Percentiles rank a stretch among this genome's conserved stretches.
Conservation (phyloP, 2,797 vertebrate species). For the Astyanax mexicanus region DNA sequence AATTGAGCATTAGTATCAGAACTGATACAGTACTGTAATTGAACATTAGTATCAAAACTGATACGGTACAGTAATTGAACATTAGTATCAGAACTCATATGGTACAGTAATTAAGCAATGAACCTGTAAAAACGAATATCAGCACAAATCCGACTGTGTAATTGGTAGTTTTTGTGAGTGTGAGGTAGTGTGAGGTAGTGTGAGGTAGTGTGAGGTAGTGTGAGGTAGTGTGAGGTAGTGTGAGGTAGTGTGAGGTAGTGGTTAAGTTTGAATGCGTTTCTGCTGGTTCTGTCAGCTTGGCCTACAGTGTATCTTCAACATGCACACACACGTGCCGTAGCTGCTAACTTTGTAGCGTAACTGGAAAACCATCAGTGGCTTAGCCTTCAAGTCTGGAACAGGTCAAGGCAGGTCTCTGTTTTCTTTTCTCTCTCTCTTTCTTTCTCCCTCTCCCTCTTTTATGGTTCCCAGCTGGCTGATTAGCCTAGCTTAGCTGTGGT, state of each 20-base stretch:
- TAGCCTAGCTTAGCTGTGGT: constrained; percentile 57
- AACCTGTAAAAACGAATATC: too few relatives aligned
- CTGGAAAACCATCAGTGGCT: constrained; percentile 75
- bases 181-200: too few relatives aligned
- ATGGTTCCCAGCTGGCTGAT: constrained; percentile 79
- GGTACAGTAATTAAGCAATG: too few relatives aligned
- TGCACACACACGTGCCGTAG: constrained; percentile 23
- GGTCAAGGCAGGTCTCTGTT: constrained; percentile 84
- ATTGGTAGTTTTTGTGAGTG: too few relatives aligned
- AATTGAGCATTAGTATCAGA: too few relatives aligned
- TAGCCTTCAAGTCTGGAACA: constrained; percentile 76
- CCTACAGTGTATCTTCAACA: constrained; percentile 4
- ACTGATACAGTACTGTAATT: too few relatives aligned
- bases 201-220: background rate
- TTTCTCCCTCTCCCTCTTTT: too few relatives aligned
- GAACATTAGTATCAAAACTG: too few relatives aligned
- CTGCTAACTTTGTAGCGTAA: constrained; percentile 58
- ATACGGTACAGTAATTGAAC: too few relatives aligned
- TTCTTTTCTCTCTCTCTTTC: too few relatives aligned
- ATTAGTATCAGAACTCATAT: too few relatives aligned
- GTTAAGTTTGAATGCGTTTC: constrained; percentile 3
- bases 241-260: background rate
- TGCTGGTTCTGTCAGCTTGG: constrained; percentile 14
- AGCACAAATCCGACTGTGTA: too few relatives aligned
- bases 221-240: background rate